These are phyloP conservation scores for Dipodomys spectabilis DNA, from an alignment of 2,113 vertebrate genomes.

Conservation along the genomic window DNA sequence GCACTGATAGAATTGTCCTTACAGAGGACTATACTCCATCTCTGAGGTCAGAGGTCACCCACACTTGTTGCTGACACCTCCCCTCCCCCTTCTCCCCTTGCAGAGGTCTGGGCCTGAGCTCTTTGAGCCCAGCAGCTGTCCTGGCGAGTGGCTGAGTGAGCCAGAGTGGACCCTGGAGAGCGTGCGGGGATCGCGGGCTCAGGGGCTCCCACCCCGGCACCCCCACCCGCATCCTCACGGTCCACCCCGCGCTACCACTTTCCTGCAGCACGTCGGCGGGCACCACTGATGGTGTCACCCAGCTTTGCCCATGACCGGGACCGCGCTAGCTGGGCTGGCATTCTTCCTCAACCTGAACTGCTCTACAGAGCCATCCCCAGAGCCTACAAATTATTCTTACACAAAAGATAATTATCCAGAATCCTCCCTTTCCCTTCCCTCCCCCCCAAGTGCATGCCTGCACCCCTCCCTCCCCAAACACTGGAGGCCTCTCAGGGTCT, in stretches of 20 bases:
- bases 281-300: constrained; percentile 69
- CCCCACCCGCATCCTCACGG: neutral
- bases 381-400: constrained; percentile 78
- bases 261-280: constrained; percentile 74
- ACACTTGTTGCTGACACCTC: neutral
- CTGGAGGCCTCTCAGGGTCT: constrained; percentile 11
- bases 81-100: neutral
- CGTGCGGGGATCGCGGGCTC: constrained; percentile 53
- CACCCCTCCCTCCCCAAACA: neutral
- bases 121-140: constrained; percentile 66
- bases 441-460: neutral
- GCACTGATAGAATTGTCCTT: no score
- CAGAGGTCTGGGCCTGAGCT: constrained; percentile 73
- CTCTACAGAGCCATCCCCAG: constrained; percentile 47
- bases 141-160: constrained; percentile 76
- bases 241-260: constrained; percentile 61
- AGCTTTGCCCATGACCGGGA: constrained; percentile 2
- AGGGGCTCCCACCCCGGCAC: constrained; percentile 60
- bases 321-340: constrained; percentile 44
- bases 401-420: constrained; percentile 72
- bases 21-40: no score
- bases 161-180: constrained; percentile 74
- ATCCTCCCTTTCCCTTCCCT: neutral
- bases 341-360: neutral
- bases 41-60: neutral